Evolutionary conservation across 2,797 vertebrate species (phyloP).

Genomic region (Echiichthys vipera): DNA sequence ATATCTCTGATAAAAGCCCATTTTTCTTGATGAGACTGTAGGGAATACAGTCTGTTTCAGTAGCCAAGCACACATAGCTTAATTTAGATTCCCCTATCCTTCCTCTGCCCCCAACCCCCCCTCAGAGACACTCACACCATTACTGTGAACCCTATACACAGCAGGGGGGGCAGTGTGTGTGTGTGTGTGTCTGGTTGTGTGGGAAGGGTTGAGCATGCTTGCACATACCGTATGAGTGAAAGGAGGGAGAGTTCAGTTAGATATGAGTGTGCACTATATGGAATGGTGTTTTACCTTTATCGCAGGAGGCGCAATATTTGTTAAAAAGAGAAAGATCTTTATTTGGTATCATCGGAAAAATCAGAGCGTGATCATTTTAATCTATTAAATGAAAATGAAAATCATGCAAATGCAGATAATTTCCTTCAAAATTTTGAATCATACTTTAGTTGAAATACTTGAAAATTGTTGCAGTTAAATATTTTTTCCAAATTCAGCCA

Average conservation of each 20-base stretch:
- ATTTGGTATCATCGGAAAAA: no score
- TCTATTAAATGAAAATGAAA: no score
- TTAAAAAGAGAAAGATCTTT: no score
- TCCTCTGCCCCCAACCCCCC: constrained; percentile 61
- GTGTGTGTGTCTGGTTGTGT: constrained; percentile 25
- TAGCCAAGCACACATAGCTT: constrained; percentile 80
- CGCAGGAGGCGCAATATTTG: no score
- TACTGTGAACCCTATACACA: constrained; percentile 77
- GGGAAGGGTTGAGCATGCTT: constrained; percentile 26
- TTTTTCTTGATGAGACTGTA: constrained; percentile 75
- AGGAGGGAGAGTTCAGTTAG: neutral
- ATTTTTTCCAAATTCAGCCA: no score
- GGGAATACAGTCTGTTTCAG: constrained; percentile 82
- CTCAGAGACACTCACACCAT: constrained; percentile 67
- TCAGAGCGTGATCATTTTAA: no score
- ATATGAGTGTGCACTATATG: neutral
- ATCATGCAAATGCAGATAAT: no score
- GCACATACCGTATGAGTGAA: constrained; percentile 15
- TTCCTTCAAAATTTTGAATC: no score
- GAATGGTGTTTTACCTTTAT: no score
- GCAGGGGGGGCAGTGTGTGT: constrained; percentile 23
- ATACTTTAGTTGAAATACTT: no score
- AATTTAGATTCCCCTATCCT: constrained; percentile 82
- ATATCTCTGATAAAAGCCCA: constrained; percentile 71
- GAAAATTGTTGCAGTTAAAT: no score